Conservation (phyloP, 2,113 vertebrate species). For the Centropus bengalensis region DNA sequence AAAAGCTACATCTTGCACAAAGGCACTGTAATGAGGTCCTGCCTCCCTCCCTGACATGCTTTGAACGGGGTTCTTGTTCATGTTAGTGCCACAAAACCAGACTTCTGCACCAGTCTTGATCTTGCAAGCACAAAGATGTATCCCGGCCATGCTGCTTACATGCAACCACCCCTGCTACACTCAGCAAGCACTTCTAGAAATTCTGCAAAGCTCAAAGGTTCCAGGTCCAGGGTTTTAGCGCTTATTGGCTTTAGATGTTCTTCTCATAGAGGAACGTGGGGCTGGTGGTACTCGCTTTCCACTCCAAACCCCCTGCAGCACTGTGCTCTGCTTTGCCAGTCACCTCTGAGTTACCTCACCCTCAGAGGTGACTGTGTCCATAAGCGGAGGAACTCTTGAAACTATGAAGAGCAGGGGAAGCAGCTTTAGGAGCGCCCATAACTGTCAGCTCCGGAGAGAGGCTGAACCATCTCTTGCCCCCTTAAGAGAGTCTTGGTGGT, state of each 20-base stretch:
- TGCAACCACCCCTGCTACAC: background rate
- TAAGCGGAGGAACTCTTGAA: background rate
- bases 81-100: background rate
- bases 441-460: background rate
- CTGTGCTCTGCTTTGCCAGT: background rate
- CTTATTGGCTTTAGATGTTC: background rate
- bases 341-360: no score
- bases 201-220: background rate
- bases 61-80: background rate
- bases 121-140: background rate
- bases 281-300: background rate
- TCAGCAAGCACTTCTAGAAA: background rate
- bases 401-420: background rate
- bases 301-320: background rate
- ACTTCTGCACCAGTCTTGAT: background rate
- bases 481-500: background rate
- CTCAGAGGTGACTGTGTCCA: background rate
- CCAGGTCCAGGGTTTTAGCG: background rate
- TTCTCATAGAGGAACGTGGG: background rate
- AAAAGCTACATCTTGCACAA: background rate
- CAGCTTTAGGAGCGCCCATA: background rate
- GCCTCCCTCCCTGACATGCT: background rate
- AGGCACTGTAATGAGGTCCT: background rate
- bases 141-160: background rate
- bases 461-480: background rate